Evolutionary conservation across 2,113 vertebrate species (phyloP), one percentile per base, ranked within the genome.

Genomic region (Xenopus laevis): DNA sequence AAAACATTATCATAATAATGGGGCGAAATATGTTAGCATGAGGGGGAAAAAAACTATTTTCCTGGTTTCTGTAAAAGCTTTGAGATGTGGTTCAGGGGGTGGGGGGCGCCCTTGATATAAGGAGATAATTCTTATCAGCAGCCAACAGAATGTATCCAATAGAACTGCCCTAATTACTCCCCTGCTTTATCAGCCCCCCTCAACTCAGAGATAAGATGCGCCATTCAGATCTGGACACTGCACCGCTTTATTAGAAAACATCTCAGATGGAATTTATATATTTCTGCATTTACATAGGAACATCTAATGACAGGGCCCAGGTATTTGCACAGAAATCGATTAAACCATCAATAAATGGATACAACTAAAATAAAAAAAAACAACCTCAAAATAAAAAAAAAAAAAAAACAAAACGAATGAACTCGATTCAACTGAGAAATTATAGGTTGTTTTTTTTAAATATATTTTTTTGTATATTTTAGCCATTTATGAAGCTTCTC

Each of bases 91-190:
- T 84, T 85, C 79, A 83, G 86, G 87, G 76, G 13, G 86, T 87
- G 23, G 23, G 33, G 87, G 84, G 84, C 80, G 79, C 85, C 75
- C 83, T 87, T 87, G 87, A 89, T 89, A 84, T 80, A 78, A 79
- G 60, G 68, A 81, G 91, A 92, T 91, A 91, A 91, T 79, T 79
- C 87, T 93, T 93, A 92, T 92, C 91, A 68, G 83, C 91, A 92
- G 91, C 79, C 79, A 84, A 9, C 33, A 40, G 33, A 40, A 40
- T 9, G 33, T 80, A 80, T 81, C 86, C 79, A 86, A 88, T 89
- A 84, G 87, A 91, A 92, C 87, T 79, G 88, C 82, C 89, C 86
- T 92, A 91, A 91, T 91, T 90, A 91, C 86, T 85, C 79, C 82
- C 81, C 83, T 80, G 77, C 50, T 45, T 71, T 81, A 85, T 83